Evolutionary conservation across 2,888 invertebrate species (phyloP), one percentile per base, ranked within the genome.

Genomic region (Agriotes lineatus): DNA sequence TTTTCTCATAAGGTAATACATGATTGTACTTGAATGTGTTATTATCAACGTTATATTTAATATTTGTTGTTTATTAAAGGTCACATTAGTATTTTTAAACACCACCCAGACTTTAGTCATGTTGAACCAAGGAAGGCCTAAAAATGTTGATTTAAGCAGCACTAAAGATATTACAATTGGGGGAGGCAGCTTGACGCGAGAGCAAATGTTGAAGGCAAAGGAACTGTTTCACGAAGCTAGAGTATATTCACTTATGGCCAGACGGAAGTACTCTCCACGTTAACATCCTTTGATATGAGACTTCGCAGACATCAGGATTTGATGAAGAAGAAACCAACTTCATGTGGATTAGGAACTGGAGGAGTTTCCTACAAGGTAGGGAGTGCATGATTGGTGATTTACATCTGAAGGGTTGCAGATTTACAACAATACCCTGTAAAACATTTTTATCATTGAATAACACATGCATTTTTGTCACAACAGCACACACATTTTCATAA

Each of bases 151-250:
- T 3, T 16, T 56, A 0, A 20, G 45, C 35, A 56, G 54, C 12
- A 39, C 82, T 1, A 76, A 82, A 10, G 42, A 65, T 12, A 33
- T 58, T 12, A 4, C 12, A 2, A 76, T 78, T 5, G 82, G 79
- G 7, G 83, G 83, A 0, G 80, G 77, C 3, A 60, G 75, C 7
- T 5, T 25, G 3, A 25, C 7, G 25, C 7, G 3, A 25, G 7
- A 25, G 3, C 75, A 77, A 57, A 63, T 80, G 10, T 12, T 69
- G 3, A 70, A 72, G 35, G 58, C 83, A 19, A 71, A 81, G 54
- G 80, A 82, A 57, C 22, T 80, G 7, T 69, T 83, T 33, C 82
- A 82, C 0, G 80, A 81, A 7, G 79, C 82, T 0, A 77, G 77
- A 57, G 72, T 82, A 0, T 70, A 58, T 58, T 79, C 54, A 73